Conservation (phyloP, 2,797 vertebrate species). For the Bufotes viridis region DNA sequence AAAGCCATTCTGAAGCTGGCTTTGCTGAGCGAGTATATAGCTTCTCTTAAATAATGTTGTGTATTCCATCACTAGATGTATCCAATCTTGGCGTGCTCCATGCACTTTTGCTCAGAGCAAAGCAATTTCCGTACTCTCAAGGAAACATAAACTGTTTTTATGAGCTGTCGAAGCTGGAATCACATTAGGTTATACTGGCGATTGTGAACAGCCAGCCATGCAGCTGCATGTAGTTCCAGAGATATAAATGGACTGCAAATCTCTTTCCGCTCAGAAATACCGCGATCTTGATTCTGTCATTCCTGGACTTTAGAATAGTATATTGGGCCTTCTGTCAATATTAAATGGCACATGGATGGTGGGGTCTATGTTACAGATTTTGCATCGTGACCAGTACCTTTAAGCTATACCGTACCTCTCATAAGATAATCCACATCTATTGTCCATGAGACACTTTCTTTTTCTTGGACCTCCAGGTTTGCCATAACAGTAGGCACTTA, state of each 20-base stretch:
- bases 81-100: conserved; percentile 43
- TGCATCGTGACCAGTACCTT: too few relatives aligned
- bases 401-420: too few relatives aligned
- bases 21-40: not conserved
- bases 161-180: not conserved
- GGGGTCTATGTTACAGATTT: too few relatives aligned
- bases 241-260: not conserved
- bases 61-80: conserved; percentile 22
- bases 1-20: not conserved
- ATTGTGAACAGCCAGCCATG: not conserved
- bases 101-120: conserved; percentile 33
- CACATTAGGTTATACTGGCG: not conserved
- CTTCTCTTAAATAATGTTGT: not conserved
- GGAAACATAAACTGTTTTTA: conserved; percentile 35
- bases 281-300: not conserved
- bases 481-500: not conserved
- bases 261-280: not conserved
- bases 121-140: conserved; percentile 31
- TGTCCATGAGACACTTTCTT: not conserved
- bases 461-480: not conserved
- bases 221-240: not conserved
- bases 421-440: not conserved
- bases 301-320: not conserved
- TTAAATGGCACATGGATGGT: not conserved
- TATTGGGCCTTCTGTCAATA: not conserved